Base-by-base conservation (phyloP, 2,113 vertebrate species). In the Dipodomys spectabilis region DNA sequence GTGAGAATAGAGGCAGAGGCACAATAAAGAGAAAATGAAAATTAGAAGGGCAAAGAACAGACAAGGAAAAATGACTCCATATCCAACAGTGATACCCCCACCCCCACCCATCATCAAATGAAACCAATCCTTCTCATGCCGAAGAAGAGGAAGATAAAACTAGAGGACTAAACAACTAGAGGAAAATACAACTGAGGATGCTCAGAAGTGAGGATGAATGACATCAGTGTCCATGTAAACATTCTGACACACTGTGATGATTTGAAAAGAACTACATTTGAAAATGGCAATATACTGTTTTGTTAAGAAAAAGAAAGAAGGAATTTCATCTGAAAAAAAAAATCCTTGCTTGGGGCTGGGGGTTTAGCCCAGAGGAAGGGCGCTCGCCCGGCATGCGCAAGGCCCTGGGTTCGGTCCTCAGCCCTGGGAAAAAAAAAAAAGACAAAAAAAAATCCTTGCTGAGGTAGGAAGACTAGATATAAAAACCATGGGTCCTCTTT, bases 401-500 rank as follows among this genome's bases (percentile, higher is more conserved):
- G 5, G 39, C 39, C 39, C 39, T 39, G 5, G 5, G 39, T 39
- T 39, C 39, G 5, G 39, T 39, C 39, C 39, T 39, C 39, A 39
- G 39, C 39, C 39, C 39, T 39, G 39, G 39, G 3, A 39, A 39
- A 39, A 6, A 39, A 39, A 39, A 39, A 39, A 39, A 39, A 39
- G 5, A 39, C 3, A 39, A 39, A 39, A 39, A 95, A 99, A 99
- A 49, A 49, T 49, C 49, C 49, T 49, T 49, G 49, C 77, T 64
- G 99, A 99, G 98, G 99, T 99, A 49, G 99, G 99, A 98, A 98
- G 99, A 88, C 98, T 99, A 97, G 99, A 99, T 89, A 99, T 99
- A 53, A 99, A 99, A 97, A 98, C 99, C 77, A 99, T 99, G 99
- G 99, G 99, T 99, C 35, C 39, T 39, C 39, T 39, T 39, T 39